Conservation (phyloP, 2,888 invertebrate species). For the Tinea pellionella region DNA sequence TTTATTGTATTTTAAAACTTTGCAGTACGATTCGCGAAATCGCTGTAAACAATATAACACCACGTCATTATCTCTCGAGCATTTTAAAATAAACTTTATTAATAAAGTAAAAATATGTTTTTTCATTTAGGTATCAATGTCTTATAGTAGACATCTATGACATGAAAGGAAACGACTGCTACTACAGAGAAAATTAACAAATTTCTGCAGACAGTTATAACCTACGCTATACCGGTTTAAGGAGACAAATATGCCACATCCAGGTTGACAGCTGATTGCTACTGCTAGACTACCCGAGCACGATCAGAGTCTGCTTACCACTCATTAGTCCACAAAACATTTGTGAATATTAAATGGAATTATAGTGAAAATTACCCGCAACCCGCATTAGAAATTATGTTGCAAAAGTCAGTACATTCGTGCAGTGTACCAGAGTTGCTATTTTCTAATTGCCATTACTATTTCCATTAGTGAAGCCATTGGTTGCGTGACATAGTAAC, state of each 20-base stretch:
- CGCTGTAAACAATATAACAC: background rate
- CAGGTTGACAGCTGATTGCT: no score
- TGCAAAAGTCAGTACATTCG: constrained; percentile 26
- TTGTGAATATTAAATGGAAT: background rate
- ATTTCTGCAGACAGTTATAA: no score
- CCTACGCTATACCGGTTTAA: no score
- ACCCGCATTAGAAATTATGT: constrained; percentile 53
- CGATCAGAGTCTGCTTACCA: no score
- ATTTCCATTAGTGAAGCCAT: constrained; percentile 41
- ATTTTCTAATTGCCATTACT: constrained; percentile 49
- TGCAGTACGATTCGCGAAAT: background rate
- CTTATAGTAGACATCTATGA: no score
- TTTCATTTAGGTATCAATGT: no score
- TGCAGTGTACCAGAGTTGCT: constrained; percentile 29
- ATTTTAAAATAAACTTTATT: background rate
- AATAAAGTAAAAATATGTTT: no score
- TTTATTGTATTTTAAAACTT: background rate
- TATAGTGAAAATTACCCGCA: constrained; percentile 14
- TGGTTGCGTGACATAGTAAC: constrained; percentile 25
- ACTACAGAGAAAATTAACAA: no score
- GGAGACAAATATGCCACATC: no score
- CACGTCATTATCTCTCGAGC: background rate
- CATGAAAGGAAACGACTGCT: no score
- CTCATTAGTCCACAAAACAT: no score
- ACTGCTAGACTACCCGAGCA: no score